phyloP scores from a whole-genome alignment of 2,113 vertebrate species.

The Rhabdornis inornatus region DNA sequence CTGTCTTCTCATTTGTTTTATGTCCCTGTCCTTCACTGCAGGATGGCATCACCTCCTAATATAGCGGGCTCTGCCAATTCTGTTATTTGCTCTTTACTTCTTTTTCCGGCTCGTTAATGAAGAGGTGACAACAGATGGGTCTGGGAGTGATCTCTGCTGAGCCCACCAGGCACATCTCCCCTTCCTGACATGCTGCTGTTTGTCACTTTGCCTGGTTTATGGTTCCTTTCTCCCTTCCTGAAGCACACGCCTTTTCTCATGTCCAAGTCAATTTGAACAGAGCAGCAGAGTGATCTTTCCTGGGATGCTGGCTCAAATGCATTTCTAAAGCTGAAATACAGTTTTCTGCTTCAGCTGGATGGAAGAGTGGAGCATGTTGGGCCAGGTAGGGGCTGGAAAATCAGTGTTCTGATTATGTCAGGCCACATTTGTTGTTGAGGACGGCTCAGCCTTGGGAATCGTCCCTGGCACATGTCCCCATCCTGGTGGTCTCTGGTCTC shows the following conservation, averaged over 20 bases:
- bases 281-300: background rate
- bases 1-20: slow-evolving; percentile 38
- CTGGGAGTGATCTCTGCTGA: background rate
- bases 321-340: background rate
- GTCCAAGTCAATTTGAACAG: background rate
- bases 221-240: background rate
- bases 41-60: slow-evolving; percentile 22
- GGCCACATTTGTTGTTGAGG: background rate
- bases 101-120: slow-evolving; percentile 35
- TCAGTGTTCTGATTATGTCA: background rate
- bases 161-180: slow-evolving; percentile 1
- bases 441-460: background rate
- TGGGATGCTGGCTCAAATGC: background rate
- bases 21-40: slow-evolving; percentile 22
- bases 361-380: background rate
- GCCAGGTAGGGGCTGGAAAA: background rate
- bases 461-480: fast-evolving
- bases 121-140: background rate
- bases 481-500: background rate
- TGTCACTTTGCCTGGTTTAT: slow-evolving; percentile 30
- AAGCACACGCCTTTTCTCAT: background rate
- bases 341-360: background rate
- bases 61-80: background rate
- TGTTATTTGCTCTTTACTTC: slow-evolving; percentile 11
- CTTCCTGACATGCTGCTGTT: background rate